These are phyloP conservation scores for Panagrolaimus sp. DNA, from an alignment of 1,140 invertebrate species.

Conservation along the genomic window DNA sequence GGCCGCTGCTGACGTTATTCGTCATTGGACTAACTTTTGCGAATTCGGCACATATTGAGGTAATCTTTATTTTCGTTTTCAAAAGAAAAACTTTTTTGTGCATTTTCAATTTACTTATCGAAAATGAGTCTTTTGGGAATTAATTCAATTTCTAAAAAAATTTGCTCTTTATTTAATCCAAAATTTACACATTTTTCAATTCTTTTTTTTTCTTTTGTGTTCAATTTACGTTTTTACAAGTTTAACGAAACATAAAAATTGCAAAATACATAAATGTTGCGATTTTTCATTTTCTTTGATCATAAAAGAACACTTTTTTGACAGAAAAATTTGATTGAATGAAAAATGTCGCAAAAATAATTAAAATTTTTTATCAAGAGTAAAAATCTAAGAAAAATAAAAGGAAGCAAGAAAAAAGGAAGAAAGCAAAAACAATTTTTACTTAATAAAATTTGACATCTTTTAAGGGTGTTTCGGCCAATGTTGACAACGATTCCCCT, in stretches of 20 bases:
- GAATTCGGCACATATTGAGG: conserved; percentile 5
- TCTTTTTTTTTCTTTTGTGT: not conserved
- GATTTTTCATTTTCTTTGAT: too few species aligned
- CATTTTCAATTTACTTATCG: conserved; percentile 11
- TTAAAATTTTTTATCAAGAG: not conserved
- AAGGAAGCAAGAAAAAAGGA: not conserved
- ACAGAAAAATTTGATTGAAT: conserved; percentile 1
- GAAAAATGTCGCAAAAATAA: not conserved
- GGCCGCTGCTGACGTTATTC: conserved; percentile 7
- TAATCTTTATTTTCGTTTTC: conserved; percentile 9
- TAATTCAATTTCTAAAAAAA: not conserved
- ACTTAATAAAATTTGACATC: not conserved
- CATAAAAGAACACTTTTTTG: not conserved
- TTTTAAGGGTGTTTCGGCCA: conserved; percentile 37
- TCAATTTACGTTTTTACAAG: not conserved
- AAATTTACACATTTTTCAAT: not conserved
- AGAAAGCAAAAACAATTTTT: not conserved
- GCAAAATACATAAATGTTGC: not conserved
- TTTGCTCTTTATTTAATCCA: not conserved
- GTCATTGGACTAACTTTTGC: conserved; percentile 7
- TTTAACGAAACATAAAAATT: not conserved
- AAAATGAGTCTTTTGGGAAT: conserved; percentile 3
- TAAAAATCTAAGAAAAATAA: not conserved
- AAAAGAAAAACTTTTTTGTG: not conserved
- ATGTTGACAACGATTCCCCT: conserved; percentile 30